A percentile compares a stretch with the other conserved stretches of the same genome.
Conservation (phyloP, 2,888 invertebrate genomes). For the Athripsodes cinereus region DNA sequence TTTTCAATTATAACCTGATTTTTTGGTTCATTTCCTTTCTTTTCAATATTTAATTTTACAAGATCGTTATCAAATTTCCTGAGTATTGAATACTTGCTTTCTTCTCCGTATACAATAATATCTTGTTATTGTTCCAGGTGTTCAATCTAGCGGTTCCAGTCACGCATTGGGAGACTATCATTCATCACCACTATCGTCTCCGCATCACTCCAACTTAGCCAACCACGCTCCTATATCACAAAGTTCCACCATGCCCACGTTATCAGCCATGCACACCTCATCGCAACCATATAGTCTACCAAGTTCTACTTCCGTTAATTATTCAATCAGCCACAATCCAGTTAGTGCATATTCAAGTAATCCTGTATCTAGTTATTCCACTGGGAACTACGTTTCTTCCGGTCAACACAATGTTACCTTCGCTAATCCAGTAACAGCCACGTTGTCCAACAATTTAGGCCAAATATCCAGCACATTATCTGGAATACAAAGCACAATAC, state of each 20-base stretch:
- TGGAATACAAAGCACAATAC: constrained; percentile 46
- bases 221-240: constrained; percentile 50
- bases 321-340: constrained; percentile 45
- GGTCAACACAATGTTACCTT: constrained; percentile 50
- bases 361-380: constrained; percentile 47
- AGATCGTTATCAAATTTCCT: background rate
- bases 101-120: background rate
- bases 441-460: constrained; percentile 47
- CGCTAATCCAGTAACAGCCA: constrained; percentile 47
- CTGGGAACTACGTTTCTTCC: constrained; percentile 40
- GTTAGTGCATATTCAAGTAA: constrained; percentile 44
- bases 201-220: constrained; percentile 46
- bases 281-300: constrained; percentile 41
- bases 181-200: constrained; percentile 54
- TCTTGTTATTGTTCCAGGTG: constrained; percentile 37
- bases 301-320: constrained; percentile 46
- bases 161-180: constrained; percentile 63
- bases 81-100: background rate
- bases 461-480: constrained; percentile 48
- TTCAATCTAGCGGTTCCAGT: constrained; percentile 63
- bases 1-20: no score
- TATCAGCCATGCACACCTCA: constrained; percentile 48
- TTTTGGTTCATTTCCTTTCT: no score
- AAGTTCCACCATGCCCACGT: constrained; percentile 58
- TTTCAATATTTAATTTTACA: background rate